These are phyloP conservation scores for Andricus quercusramuli DNA, from an alignment of 2,888 invertebrate species.

Conservation along the genomic window DNA sequence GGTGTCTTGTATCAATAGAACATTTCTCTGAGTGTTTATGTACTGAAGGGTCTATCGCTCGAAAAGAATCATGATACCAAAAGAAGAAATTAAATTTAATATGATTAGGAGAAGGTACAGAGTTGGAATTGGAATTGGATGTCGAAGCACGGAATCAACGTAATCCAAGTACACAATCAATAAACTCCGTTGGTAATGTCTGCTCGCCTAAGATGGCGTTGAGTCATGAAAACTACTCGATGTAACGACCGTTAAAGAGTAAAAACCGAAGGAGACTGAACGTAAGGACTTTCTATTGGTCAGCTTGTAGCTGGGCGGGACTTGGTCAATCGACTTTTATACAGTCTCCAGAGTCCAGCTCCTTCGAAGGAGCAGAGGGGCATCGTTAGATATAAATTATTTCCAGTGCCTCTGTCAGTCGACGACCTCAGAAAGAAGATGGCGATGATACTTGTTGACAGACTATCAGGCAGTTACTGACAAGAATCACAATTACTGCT, in stretches of 20 bases:
- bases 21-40: too few species aligned
- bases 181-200: constrained; percentile 67
- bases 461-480: not conserved
- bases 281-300: constrained; percentile 66
- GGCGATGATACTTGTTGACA: constrained; percentile 14
- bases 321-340: constrained; percentile 70
- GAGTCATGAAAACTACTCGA: constrained; percentile 71
- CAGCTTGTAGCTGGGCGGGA: constrained; percentile 67
- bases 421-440: constrained; percentile 5
- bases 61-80: not conserved
- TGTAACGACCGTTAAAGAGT: constrained; percentile 67
- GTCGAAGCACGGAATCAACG: not conserved
- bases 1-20: too few species aligned
- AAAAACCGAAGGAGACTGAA: constrained; percentile 51
- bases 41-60: too few species aligned
- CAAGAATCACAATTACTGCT: not conserved
- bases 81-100: not conserved
- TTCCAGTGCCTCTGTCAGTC: constrained; percentile 18
- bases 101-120: not conserved
- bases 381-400: constrained; percentile 18
- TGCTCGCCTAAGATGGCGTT: constrained; percentile 73
- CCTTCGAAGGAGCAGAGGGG: not conserved
- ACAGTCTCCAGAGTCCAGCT: constrained; percentile 29
- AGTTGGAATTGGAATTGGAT: not conserved
- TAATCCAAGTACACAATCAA: constrained; percentile 52